Percentiles rank a stretch among this genome's conserved stretches.
phyloP scores from a whole-genome alignment of 2,113 vertebrate genomes.

The Gambusia affinis region DNA sequence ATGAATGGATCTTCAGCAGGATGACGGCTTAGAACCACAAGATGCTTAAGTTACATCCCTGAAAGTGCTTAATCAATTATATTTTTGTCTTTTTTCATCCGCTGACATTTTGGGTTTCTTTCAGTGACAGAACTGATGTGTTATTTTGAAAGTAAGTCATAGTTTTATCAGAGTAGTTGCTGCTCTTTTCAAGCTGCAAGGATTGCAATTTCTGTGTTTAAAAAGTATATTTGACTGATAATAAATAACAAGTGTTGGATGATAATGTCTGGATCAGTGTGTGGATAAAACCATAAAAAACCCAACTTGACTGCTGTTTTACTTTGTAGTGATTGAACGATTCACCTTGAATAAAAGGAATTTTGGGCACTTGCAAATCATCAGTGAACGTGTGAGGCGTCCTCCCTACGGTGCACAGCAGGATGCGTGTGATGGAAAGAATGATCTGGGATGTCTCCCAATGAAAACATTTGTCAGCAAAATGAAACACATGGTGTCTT shows the following conservation, averaged over 20 bases:
- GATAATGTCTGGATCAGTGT: neutral
- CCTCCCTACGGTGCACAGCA: conserved; percentile 41
- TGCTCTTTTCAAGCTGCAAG: neutral
- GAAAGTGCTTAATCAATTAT: conserved; percentile 9
- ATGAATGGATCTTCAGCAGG: conserved; percentile 1
- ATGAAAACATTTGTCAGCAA: conserved; percentile 26
- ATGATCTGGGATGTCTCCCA: conserved; percentile 44
- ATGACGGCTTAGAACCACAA: neutral
- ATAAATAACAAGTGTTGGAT: neutral
- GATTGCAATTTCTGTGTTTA: neutral
- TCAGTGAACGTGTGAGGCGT: conserved; percentile 38
- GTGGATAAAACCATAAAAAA: conserved; percentile 39
- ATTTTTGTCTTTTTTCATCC: neutral
- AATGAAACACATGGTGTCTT: conserved; percentile 38
- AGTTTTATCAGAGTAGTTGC: neutral
- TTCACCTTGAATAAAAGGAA: neutral
- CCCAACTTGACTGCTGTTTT: neutral
- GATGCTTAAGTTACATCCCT: conserved; percentile 22
- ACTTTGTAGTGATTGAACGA: neutral
- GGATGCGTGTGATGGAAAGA: conserved; percentile 15
- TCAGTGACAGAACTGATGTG: neutral
- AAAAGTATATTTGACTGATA: neutral
- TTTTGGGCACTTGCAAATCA: conserved; percentile 4
- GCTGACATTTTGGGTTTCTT: neutral
- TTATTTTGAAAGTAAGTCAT: neutral